Conservation (phyloP, 1,140 invertebrate species). For the Danaus plexippus region DNA sequence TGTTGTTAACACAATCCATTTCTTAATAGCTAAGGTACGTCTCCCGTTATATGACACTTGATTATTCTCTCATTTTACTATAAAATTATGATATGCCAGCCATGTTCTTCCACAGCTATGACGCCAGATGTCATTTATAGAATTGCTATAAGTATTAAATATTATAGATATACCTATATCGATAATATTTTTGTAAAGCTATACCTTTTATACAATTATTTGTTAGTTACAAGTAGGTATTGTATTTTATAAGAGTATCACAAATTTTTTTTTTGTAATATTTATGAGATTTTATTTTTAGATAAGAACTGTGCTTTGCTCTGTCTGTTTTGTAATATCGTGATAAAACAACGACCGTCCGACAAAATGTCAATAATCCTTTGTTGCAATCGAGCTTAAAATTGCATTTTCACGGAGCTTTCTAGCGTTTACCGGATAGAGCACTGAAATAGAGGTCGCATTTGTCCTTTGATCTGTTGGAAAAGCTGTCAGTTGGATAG, state of each 20-base stretch:
- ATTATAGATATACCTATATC: no score
- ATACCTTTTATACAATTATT: no score
- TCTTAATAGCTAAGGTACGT: conserved; percentile 19
- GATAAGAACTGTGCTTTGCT: not conserved
- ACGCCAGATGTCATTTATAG: no score
- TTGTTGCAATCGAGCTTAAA: conserved; percentile 4
- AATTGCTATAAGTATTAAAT: no score
- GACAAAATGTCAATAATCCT: conserved; percentile 10
- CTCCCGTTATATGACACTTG: conserved; percentile 9
- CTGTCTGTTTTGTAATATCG: conserved; percentile 1
- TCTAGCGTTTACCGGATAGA: conserved; percentile 7
- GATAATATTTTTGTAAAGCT: no score
- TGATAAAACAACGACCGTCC: conserved; percentile 5
- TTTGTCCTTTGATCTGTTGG: no score
- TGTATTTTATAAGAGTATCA: no score
- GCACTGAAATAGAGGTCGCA: conserved; percentile 2
- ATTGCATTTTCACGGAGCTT: conserved; percentile 6
- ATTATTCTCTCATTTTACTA: conserved; percentile 11
- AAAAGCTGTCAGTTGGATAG: no score
- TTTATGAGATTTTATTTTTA: no score
- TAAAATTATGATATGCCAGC: not conserved
- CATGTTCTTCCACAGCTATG: no score
- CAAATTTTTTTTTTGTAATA: no score
- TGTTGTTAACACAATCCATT: conserved; percentile 46
- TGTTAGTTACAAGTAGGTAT: no score